These are phyloP conservation scores for Drosophila infuscata DNA, from an alignment of 2,888 invertebrate species.

Conservation along the genomic window DNA sequence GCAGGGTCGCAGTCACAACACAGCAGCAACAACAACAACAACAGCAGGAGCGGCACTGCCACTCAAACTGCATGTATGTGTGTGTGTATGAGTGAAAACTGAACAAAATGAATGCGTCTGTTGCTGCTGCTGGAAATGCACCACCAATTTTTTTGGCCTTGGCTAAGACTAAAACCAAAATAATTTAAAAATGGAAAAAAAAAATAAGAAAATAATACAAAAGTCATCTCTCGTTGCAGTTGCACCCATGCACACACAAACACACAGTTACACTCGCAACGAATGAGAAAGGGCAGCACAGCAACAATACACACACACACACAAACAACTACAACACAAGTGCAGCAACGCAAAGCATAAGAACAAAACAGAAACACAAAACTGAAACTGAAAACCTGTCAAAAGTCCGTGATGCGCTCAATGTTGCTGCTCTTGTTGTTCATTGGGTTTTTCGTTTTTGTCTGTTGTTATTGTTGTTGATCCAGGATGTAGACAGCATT, in stretches of 20 bases:
- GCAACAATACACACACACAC: constrained; percentile 41
- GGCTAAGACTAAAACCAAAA: constrained; percentile 50
- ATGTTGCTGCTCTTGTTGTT: constrained; percentile 17
- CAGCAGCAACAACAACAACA: constrained; percentile 50
- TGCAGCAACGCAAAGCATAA: constrained; percentile 61
- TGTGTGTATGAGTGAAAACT: constrained; percentile 54
- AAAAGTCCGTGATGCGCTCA: constrained; percentile 52
- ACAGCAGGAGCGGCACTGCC: constrained; percentile 65
- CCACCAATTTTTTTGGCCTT: constrained; percentile 64
- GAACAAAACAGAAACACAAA: constrained; percentile 67
- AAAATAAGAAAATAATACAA: constrained; percentile 18
- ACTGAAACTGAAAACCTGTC: constrained; percentile 54
- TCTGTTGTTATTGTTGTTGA: constrained; percentile 33
- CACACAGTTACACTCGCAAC: constrained; percentile 27
- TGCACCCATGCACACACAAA: constrained; percentile 35
- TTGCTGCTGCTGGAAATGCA: constrained; percentile 54
- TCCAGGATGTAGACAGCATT: constrained; percentile 50
- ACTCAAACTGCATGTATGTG: constrained; percentile 45
- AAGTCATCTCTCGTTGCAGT: constrained; percentile 37
- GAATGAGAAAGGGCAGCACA: constrained; percentile 51
- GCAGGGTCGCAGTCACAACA: constrained; percentile 56
- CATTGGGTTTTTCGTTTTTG: constrained; percentile 10
- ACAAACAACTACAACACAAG: constrained; percentile 32
- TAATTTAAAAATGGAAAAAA: constrained; percentile 2
- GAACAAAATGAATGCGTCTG: constrained; percentile 72